These are phyloP conservation scores for Apostichopus japonicus DNA, from an alignment of 35 echinoderm and acorn worm species.

Conservation along the genomic window DNA sequence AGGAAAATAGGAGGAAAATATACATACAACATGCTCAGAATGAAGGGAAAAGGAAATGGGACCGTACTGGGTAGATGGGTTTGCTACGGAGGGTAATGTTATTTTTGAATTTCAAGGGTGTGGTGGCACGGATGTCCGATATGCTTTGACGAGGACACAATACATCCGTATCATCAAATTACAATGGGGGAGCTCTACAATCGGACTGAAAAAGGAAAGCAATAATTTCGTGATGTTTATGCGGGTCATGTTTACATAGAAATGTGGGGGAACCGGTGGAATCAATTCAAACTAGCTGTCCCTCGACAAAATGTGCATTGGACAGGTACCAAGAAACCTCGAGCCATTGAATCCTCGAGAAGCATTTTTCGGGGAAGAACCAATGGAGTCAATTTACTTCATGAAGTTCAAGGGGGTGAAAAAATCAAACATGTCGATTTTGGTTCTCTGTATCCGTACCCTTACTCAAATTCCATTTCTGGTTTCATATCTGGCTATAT, in stretches of 20 bases:
- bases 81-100: too few relatives aligned
- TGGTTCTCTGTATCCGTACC: slow-evolving; percentile 38
- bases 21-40: slow-evolving; percentile 74
- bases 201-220: neutral
- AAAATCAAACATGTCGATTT: slow-evolving; percentile 29
- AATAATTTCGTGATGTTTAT: slow-evolving; percentile 25
- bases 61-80: too few relatives aligned
- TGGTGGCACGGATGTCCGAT: too few relatives aligned
- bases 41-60: slow-evolving; percentile 47
- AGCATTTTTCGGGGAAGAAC: slow-evolving; percentile 50
- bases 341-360: slow-evolving; percentile 19
- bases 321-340: neutral
- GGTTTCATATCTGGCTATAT: too few relatives aligned
- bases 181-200: too few relatives aligned
- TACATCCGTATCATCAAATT: too few relatives aligned
- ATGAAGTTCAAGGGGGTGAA: too few relatives aligned
- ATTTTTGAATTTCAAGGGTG: too few relatives aligned
- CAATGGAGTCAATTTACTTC: slow-evolving; percentile 30
- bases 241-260: neutral
- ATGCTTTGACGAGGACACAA: too few relatives aligned
- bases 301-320: neutral
- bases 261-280: slow-evolving; percentile 42
- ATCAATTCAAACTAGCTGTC: too few relatives aligned
- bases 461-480: too few relatives aligned
- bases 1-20: slow-evolving; percentile 9